Evolutionary conservation across 2,888 invertebrate genomes (phyloP), one percentile per base, ranked within the genome.

Genomic region (Rhogogaster chlorosoma): DNA sequence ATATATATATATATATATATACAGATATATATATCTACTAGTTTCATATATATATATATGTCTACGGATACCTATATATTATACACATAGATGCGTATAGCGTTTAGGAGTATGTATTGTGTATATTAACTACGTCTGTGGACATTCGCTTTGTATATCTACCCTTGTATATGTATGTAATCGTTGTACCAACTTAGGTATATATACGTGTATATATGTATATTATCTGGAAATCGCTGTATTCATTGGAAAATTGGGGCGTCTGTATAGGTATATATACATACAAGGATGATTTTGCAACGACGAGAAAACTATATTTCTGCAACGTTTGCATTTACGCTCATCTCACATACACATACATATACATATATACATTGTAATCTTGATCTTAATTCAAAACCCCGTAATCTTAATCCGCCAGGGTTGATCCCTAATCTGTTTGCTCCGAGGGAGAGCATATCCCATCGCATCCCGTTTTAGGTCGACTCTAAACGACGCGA

Each of bases 371-470:
- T 18, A 70, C 7, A 9, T 22, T 26, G 80, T 80, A 61, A 80
- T 80, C 80, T 80, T 57, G 80, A 80, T 80, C 80, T 80, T 80
- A 80, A 80, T 80, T 80, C 80, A 80, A 80, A 80, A 80, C 80
- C 80, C 80, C 45, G n/a, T 80, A 80, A 80, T 80, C 80, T 80
- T 80, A 80, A 80, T 80, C 57, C 80, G 53, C 49, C 18, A 80
- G 80, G 80, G 80, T 80, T 80, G 80, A 80, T 80, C 80, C 80
- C 80, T 80, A 80, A 80, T 80, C 80, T 80, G 80, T 80, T 80
- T 80, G 57, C 80, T 61, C 29, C 36, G n/a, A 53, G 77, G 45
- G 75, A 32, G 53, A 77, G 77, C 49, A 77, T n/a, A n/a, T 42
- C 38, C 71, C 22, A 42, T 73, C 38, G 38, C 38, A 73, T 73